Evolutionary conservation across 2,888 invertebrate species (phyloP), one percentile per base, ranked within the genome.

Genomic region (Conistra vaccinii): DNA sequence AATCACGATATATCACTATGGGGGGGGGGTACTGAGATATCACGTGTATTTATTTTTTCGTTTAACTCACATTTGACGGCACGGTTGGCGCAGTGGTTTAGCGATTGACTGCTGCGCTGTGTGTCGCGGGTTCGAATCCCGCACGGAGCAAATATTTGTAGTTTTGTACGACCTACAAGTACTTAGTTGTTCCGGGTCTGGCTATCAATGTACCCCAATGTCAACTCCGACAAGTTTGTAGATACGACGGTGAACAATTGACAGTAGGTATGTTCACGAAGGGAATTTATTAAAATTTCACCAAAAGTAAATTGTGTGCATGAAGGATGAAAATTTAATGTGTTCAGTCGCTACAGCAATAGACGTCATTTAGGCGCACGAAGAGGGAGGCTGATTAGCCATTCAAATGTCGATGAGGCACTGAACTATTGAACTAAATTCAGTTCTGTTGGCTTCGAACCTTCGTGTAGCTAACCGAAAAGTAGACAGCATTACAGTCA

Each of bases 341-440:
- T 45, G n/a, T 53, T 58, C n/a, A 26, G 42, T 17, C 65, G 32
- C n/a, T 51, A 66, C 32, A 17, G 1, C 29, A 55, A 42, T 42
- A 39, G 5, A 42, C 32, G 51, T 51, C 39, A 45, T 3, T 26
- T 20, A 10, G 29, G 23, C 48, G 17, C 48, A 57, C 51, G 51
- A n/a, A 39, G 23, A 45, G 17, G n/a, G 7, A 12, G n/a, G 9
- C 20, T 51, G 32, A 42, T 69, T 69, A 61, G 1, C 10, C 14
- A 68, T 72, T 63, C 58, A 58, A 39, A 72, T 23, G 51, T 57
- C 65, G 63, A 73, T 80, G 51, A 55, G 14, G 5, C 7, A 1
- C 23, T 65, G 67, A 68, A 72, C 58, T 57, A 42, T 55, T 42
- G 6, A 76, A 61, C 35, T 48, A 14, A 32, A 63, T 72, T 78